Base-by-base conservation (phyloP, 2,113 vertebrate species). In the Microtus ochrogaster region DNA sequence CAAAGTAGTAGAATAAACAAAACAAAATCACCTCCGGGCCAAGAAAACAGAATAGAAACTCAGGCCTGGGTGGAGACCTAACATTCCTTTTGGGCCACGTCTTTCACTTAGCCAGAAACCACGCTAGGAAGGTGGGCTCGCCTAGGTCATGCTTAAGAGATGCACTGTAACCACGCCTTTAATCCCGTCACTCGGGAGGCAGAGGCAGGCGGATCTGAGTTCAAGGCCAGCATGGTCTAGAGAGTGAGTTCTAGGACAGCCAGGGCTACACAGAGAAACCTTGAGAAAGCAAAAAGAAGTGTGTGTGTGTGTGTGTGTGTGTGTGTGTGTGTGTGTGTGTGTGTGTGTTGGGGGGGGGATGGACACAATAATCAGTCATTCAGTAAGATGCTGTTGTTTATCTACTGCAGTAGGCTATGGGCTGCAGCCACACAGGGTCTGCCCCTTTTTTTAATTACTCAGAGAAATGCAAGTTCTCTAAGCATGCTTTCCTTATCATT, bases 281-380 rank as follows among this genome's bases (percentile, higher is more conserved):
- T 36, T 70, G 33, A 19, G 16, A n/a, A 70, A n/a, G 14, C 68
- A 36, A 68, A 68, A 58, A 33, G 4, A 33, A 33, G 61, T 63
- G 61, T 63, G 61, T 24, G 61, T 52, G 61, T 63, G 61, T 63
- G 7, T n/a, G n/a, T n/a, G n/a, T n/a, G n/a, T n/a, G n/a, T n/a
- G n/a, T n/a, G 61, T 63, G 61, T 63, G 61, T 24, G 61, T 52
- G 61, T 63, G 61, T 63, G 7, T n/a, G 61, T 63, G 61, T 63
- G 61, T 24, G 61, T 52, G 61, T 63, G 61, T 63, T n/a, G n/a
- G 7, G 0, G 52, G 52, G 0, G 24, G 0, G 4, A 5, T 0
- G 17, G 55, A 6, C 19, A 58, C 19, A 58, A 19, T 58, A 21
- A 58, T 58, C 17, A 58, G 55, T 58, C 19, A 58, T 58, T 58